A percentile compares a stretch with the other conserved stretches of the same genome.
These are phyloP conservation scores for Sciurus niger DNA, from an alignment of 2,113 vertebrate genomes.

Conservation along the genomic window DNA sequence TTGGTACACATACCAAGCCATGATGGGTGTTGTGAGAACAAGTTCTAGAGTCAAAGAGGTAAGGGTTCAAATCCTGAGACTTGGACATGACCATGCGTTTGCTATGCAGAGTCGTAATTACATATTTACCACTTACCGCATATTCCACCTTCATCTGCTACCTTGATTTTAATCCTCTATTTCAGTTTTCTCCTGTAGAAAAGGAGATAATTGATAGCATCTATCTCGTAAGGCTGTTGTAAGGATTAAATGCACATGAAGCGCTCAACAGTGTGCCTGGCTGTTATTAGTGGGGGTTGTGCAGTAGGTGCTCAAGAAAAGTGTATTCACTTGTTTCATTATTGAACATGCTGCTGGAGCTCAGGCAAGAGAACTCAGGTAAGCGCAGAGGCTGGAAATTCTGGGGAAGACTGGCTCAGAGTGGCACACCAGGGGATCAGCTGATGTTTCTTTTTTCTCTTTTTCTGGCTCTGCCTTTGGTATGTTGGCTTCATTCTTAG, in stretches of 20 bases:
- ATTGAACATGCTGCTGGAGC: not conserved
- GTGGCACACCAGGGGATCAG: not conserved
- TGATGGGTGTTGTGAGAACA: not conserved
- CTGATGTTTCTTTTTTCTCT: not conserved
- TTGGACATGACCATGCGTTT: not conserved
- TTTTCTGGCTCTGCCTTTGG: not conserved
- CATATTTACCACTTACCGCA: not conserved
- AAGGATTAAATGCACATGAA: not conserved
- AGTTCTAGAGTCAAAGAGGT: not conserved
- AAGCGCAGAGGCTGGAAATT: not conserved
- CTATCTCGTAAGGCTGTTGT: not conserved
- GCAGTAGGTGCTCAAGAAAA: not conserved
- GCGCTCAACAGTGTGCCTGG: not conserved
- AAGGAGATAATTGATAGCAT: not conserved
- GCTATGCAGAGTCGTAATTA: not conserved
- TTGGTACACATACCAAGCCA: not conserved
- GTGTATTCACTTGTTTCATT: not conserved
- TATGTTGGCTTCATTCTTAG: not conserved
- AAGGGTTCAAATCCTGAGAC: not conserved
- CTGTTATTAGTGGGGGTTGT: not conserved
- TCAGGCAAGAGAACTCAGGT: not conserved
- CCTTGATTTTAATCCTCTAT: not conserved
- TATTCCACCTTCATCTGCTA: not conserved
- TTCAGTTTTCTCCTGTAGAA: not conserved
- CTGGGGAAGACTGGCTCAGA: not conserved